Evolutionary conservation across 2,888 invertebrate genomes (phyloP), one percentile per base, ranked within the genome.

Genomic region (Branchipolynoe longqiensis): DNA sequence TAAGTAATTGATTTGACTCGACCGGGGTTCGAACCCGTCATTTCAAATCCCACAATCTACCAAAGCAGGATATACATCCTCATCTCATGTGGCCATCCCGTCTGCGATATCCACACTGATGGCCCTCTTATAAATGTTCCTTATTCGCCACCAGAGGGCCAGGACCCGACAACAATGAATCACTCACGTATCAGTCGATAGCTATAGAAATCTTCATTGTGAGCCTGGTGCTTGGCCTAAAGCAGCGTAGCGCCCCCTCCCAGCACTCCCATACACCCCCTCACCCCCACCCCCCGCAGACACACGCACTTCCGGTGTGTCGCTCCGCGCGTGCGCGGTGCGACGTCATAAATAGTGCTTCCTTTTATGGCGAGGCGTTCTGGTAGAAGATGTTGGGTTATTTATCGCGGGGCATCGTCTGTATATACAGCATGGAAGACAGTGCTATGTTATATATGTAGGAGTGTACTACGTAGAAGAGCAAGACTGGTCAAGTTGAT

Each of bases 201-300:
- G 18, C 69, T 33, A 69, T 69, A 69, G 69, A 69, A 69, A 69
- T 69, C 69, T 69, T 38, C 69, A 69, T 69, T 69, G 69, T 69
- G 4, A 33, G n/a, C 38, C 69, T 33, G 8, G 22, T 36, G n/a
- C 69, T 69, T 69, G 36, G 8, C 8, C n/a, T 33, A 4, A 18
- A 69, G 36, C 12, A 69, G 69, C 69, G 69, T 22, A 69, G 69
- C 48, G 8, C 18, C 48, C 48, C 48, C n/a, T n/a, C n/a, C n/a
- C n/a, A n/a, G n/a, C n/a, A n/a, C n/a, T n/a, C n/a, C n/a, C n/a
- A n/a, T n/a, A n/a, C n/a, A n/a, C n/a, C n/a, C n/a, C n/a, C n/a
- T n/a, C n/a, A n/a, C n/a, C n/a, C n/a, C n/a, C n/a, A n/a, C n/a
- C n/a, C n/a, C n/a, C n/a, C n/a, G n/a, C n/a, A n/a, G 18, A 18